phyloP scores from a whole-genome alignment of 1,140 invertebrate genomes.

The Orius insidiosus region DNA sequence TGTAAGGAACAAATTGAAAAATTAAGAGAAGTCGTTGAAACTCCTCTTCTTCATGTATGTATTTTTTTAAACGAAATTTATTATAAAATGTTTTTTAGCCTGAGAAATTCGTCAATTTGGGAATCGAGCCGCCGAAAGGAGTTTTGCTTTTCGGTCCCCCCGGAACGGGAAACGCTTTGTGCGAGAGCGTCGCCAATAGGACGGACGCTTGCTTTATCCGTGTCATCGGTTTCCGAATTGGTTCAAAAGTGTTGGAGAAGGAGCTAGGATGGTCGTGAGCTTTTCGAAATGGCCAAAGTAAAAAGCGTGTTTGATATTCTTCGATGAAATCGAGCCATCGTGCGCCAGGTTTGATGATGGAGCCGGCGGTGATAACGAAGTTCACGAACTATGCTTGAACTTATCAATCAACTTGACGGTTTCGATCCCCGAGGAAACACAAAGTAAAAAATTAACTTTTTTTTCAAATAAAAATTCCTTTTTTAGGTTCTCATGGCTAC shows the following conservation, averaged over 20 bases:
- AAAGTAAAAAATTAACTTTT: too few relatives aligned
- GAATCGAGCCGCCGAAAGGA: constrained; percentile 98
- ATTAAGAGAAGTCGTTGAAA: constrained; percentile 96
- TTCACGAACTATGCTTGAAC: constrained; percentile 98
- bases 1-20: constrained; percentile 99
- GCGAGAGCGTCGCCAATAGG: constrained; percentile 92
- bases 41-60: constrained; percentile 86
- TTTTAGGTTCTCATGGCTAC: constrained; percentile 99
- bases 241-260: constrained; percentile 98
- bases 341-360: constrained; percentile 97
- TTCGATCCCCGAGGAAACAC: constrained; percentile 99
- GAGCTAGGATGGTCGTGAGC: constrained; percentile 97
- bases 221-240: constrained; percentile 91
- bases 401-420: constrained; percentile 69
- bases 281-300: constrained; percentile 98
- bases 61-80: not conserved
- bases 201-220: constrained; percentile 99
- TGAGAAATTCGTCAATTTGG: constrained; percentile 96
- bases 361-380: constrained; percentile 94
- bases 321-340: constrained; percentile 99
- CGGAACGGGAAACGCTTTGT: constrained; percentile 91
- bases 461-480: too few relatives aligned
- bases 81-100: too few relatives aligned
- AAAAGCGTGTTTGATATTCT: constrained; percentile 98
- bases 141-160: constrained; percentile 96